These are phyloP conservation scores for Petrocephalus schoutedeni DNA, from an alignment of 2,797 vertebrate species.

Conservation along the genomic window DNA sequence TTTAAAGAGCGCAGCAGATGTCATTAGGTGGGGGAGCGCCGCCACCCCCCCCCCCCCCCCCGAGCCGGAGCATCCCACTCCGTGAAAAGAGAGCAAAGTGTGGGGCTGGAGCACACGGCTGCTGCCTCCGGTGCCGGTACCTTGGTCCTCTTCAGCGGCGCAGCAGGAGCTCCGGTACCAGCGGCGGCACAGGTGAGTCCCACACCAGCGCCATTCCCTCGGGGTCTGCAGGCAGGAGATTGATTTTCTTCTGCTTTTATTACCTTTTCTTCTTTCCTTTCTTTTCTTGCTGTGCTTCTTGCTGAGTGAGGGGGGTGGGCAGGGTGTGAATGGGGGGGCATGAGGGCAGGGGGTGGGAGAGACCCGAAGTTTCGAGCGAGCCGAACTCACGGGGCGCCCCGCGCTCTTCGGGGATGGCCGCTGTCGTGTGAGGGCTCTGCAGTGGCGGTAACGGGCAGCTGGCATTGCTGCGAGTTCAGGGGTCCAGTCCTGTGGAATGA, in stretches of 20 bases:
- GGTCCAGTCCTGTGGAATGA: constrained; percentile 18
- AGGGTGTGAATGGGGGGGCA: neutral
- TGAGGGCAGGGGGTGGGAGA: neutral
- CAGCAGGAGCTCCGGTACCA: neutral
- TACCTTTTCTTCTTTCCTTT: neutral
- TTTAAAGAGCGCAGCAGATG: constrained; percentile 67
- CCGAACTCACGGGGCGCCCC: neutral
- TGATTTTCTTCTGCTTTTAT: neutral
- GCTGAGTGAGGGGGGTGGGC: constrained; percentile 30
- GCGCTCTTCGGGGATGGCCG: constrained; percentile 5
- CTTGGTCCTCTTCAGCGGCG: neutral
- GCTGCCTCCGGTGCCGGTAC: neutral
- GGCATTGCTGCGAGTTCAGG: constrained; percentile 45
- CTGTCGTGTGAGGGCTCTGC: constrained; percentile 34
- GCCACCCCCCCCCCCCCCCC: no score
- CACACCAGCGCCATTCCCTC: constrained; percentile 33
- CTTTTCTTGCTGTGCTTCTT: neutral
- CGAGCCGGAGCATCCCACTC: constrained; percentile 52
- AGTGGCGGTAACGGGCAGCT: constrained; percentile 20
- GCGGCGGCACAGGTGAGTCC: constrained; percentile 57
- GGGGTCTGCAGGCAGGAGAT: neutral
- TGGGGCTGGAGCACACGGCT: constrained; percentile 45
- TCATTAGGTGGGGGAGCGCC: constrained; percentile 67
- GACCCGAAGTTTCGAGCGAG: constrained; percentile 46
- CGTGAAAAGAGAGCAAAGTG: constrained; percentile 56